Base-by-base conservation (phyloP, 2,797 vertebrate species). In the Molossus alvarezi region DNA sequence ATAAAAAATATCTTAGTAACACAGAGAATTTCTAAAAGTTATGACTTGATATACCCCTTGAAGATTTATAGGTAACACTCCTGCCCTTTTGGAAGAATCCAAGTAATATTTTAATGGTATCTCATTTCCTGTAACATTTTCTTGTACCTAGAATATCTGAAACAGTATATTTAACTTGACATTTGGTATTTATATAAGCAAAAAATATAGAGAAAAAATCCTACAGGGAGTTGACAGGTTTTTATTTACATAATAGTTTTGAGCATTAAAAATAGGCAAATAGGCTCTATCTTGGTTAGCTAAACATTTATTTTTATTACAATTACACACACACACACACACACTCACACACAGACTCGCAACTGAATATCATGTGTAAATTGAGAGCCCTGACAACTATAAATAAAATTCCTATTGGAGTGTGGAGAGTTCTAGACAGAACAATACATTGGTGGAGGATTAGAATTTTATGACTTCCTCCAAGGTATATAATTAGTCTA, bases 21-120 rank as follows among this genome's bases (percentile, higher is more conserved):
- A 62, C n/a, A 81, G 53, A 96, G 11, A 12, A 85, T 88, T 97
- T 51, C 55, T 67, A 90, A 65, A 85, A 88, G 18, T 90, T 95
- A 84, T 76, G 25, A 69, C 20, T 62, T 95, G 60, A 94, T 57
- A 53, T 84, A 73, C 1, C 20, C 25, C 64, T 95, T 95, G 85
- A 95, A 83, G 65, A 93, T 67, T 62, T 85, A 53, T 69, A 48
- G 57, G 17, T 53, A 72, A 89, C 27, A 86, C 1, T 92, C 23
- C 55, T 80, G 45, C n/a, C 33, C 67, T 93, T 87, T 86, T 67
- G 55, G 15, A 96, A 81, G 37, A 92, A 9, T 88, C 11, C 14
- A 73, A 45, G 33, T 45, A 76, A 84, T 57, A 92, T n/a, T 83
- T 94, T 85, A 93, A 87, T 65, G 41, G 14, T 76, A 80, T 58